Evolutionary conservation across 2,113 vertebrate genomes (phyloP).

Genomic region (Otolemur garnettii): DNA sequence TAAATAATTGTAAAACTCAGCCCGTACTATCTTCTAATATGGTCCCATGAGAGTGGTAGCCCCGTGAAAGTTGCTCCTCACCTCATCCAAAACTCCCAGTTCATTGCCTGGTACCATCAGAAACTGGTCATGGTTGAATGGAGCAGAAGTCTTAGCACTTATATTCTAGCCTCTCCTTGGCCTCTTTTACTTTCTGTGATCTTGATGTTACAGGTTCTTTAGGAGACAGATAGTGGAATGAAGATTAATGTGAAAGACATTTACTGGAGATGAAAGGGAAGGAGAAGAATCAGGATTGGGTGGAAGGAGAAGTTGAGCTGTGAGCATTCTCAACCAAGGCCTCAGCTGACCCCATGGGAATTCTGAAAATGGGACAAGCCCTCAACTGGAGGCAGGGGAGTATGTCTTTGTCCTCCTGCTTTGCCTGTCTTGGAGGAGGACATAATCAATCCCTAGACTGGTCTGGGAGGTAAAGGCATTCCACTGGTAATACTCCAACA

Average conservation of each 20-base stretch:
- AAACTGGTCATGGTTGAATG: neutral
- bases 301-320: neutral
- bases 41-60: neutral
- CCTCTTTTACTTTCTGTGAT: neutral
- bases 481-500: neutral
- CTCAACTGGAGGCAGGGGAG: neutral
- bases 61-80: rapidly evolving
- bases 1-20: neutral
- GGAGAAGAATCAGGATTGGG: neutral
- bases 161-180: neutral
- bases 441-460: neutral
- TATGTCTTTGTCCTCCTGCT: too few species aligned
- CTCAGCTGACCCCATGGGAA: neutral
- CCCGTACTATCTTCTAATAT: neutral
- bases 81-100: neutral
- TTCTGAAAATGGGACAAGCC: neutral
- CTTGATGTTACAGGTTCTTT: neutral
- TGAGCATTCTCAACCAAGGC: neutral
- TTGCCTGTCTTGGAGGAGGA: neutral
- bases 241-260: neutral
- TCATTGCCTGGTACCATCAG: neutral
- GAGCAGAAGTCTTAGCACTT: neutral
- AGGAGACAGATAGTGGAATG: neutral
- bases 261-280: neutral
- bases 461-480: neutral